These are phyloP conservation scores for Drosophila koepferae DNA, from an alignment of 2,888 invertebrate genomes.

Conservation along the genomic window DNA sequence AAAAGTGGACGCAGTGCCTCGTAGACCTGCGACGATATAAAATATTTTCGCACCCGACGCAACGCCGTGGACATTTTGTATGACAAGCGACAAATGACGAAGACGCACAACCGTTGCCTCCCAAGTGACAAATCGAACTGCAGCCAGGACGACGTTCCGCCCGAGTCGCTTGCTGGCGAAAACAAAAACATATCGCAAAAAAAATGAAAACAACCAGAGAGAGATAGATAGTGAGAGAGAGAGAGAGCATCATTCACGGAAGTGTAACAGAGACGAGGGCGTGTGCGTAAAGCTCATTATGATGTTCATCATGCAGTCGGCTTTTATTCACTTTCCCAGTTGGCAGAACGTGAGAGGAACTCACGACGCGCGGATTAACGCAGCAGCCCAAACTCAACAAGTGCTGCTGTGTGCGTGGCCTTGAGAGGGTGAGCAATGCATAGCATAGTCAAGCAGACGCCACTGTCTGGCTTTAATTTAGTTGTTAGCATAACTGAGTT, in stretches of 20 bases:
- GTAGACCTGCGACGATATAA: slow-evolving; percentile 82
- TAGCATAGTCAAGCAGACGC: slow-evolving; percentile 32
- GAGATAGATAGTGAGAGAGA: background rate
- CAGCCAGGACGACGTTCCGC: slow-evolving; percentile 37
- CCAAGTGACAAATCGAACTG: slow-evolving; percentile 60
- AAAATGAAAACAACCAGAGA: background rate
- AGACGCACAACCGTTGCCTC: slow-evolving; percentile 35
- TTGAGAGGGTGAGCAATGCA: slow-evolving; percentile 24
- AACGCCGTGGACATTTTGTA: slow-evolving; percentile 52
- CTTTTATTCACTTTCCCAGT: background rate
- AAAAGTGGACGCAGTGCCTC: slow-evolving; percentile 82
- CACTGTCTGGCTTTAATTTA: slow-evolving; percentile 17
- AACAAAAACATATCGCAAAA: slow-evolving; percentile 25
- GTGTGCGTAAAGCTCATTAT: slow-evolving; percentile 51
- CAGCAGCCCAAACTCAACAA: slow-evolving; percentile 46
- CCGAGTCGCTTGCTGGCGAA: slow-evolving; percentile 12
- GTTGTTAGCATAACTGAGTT: slow-evolving; percentile 35
- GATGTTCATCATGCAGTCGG: slow-evolving; percentile 41
- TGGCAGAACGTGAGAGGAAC: slow-evolving; percentile 29
- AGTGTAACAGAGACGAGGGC: slow-evolving; percentile 28
- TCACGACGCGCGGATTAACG: slow-evolving; percentile 14
- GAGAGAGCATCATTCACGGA: slow-evolving; percentile 10
- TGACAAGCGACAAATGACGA: slow-evolving; percentile 21
- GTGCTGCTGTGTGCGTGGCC: slow-evolving; percentile 36
- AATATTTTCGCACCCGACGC: slow-evolving; percentile 77